Percentiles rank a stretch among this genome's conserved stretches.
Evolutionary conservation across 2,113 vertebrate genomes (phyloP).

Genomic region (Oostethus manadensis): DNA sequence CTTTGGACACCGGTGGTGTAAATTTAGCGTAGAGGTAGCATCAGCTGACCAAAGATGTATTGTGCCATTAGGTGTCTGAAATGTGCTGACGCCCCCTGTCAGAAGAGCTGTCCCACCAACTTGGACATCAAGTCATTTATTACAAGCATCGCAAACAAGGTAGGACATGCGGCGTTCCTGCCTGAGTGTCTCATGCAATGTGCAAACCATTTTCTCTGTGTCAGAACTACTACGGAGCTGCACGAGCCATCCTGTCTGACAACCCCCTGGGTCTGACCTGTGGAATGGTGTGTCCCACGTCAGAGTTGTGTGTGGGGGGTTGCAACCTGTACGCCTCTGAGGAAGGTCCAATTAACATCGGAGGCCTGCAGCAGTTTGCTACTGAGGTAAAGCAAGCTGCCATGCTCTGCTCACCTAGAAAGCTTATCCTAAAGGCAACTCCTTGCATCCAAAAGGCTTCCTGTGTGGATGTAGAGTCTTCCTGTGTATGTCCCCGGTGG

Average conservation of each 20-base stretch:
- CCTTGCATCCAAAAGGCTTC: too few relatives aligned
- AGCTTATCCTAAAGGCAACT: too few relatives aligned
- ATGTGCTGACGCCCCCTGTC: constrained; percentile 65
- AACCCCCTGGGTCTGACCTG: constrained; percentile 90
- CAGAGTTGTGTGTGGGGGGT: constrained; percentile 82
- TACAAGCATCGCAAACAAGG: constrained; percentile 65
- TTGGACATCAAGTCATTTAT: constrained; percentile 66
- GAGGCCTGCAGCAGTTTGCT: constrained; percentile 92
- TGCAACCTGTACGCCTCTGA: constrained; percentile 80
- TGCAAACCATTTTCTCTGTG: constrained; percentile 1
- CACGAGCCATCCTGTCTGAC: constrained; percentile 85
- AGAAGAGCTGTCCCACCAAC: constrained; percentile 68
- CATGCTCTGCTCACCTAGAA: too few relatives aligned
- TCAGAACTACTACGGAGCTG: constrained; percentile 87
- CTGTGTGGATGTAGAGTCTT: too few relatives aligned
- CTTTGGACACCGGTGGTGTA: too few relatives aligned
- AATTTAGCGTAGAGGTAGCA: not conserved
- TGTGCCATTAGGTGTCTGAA: constrained; percentile 60
- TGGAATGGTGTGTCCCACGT: constrained; percentile 92
- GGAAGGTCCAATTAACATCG: constrained; percentile 94
- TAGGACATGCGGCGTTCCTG: constrained; percentile 5
- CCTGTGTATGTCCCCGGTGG: too few relatives aligned
- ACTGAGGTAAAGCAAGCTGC: constrained; percentile 76
- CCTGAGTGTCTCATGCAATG: not conserved
- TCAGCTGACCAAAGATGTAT: not conserved